phyloP scores from a whole-genome alignment of 2,797 vertebrate species.

The Hydrocynus forskahlii region DNA sequence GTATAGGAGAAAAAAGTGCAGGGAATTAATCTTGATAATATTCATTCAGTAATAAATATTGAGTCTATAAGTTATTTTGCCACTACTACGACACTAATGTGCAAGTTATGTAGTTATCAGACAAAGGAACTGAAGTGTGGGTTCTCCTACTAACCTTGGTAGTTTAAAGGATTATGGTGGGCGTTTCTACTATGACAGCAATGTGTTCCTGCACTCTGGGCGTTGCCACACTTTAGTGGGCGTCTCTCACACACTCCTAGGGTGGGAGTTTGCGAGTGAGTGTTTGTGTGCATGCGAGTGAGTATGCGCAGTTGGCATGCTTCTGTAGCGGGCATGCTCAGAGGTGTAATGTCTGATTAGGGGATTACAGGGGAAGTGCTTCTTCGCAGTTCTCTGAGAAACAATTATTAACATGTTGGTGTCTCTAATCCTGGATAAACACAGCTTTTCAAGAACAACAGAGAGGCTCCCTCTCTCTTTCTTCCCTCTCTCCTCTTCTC shows the following conservation, averaged over 20 bases:
- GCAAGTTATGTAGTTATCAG: no score
- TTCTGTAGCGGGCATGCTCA: conserved; percentile 82
- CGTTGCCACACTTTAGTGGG: conserved; percentile 38
- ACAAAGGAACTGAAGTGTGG: no score
- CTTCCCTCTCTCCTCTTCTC: conserved; percentile 53
- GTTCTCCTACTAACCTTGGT: background rate
- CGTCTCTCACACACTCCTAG: conserved; percentile 22
- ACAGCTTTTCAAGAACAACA: conserved; percentile 88
- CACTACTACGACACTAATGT: no score
- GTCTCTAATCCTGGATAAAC: conserved; percentile 90
- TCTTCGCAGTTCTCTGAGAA: conserved; percentile 88
- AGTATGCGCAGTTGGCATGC: conserved; percentile 59
- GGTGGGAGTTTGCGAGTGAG: conserved; percentile 24
- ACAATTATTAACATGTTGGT: conserved; percentile 91
- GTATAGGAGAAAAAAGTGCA: no score
- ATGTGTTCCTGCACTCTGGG: conserved; percentile 55
- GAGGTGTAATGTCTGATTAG: conserved; percentile 91
- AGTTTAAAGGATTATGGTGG: conserved; percentile 1
- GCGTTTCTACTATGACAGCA: conserved; percentile 16
- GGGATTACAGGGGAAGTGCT: conserved; percentile 87
- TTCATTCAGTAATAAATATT: no score
- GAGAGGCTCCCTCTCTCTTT: conserved; percentile 65
- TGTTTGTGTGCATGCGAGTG: conserved; percentile 51
- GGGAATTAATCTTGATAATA: no score
- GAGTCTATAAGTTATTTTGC: no score